Conservation (phyloP, 2,888 invertebrate genomes). For the Vandiemenella viatica region DNA sequence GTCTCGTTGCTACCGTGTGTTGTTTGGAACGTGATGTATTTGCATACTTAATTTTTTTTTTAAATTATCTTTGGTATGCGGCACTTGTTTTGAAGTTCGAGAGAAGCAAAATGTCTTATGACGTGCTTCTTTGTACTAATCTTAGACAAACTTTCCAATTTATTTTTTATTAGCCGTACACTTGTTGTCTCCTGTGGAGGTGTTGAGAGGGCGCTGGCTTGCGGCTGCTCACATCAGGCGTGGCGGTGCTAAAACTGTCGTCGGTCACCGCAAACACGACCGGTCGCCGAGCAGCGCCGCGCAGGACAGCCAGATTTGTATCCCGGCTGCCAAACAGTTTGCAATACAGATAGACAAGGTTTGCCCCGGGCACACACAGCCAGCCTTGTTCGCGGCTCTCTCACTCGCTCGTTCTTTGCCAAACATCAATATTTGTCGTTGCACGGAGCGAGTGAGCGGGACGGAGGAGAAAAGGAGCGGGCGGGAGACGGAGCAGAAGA, state of each 20-base stretch:
- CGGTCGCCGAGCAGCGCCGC: not conserved
- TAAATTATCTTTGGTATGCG: no score
- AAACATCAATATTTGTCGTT: not conserved
- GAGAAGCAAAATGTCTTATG: no score
- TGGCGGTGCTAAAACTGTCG: not conserved
- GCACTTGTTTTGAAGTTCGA: no score
- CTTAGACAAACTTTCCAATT: no score
- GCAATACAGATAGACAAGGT: not conserved
- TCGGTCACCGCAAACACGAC: no score
- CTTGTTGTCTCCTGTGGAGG: no score
- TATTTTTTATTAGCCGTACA: no score
- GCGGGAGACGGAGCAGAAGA: no score
- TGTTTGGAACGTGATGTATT: no score
- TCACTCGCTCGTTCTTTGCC: not conserved
- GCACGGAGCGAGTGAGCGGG: not conserved
- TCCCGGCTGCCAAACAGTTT: not conserved
- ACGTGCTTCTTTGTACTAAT: no score
- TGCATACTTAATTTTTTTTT: no score
- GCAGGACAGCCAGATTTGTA: not conserved
- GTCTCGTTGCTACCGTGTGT: no score
- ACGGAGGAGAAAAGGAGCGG: not conserved
- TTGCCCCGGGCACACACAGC: not conserved
- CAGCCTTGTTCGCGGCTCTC: not conserved
- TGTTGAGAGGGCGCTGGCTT: not conserved
- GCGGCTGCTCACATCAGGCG: not conserved